Conservation (phyloP, 2,888 invertebrate species). For the Erynnis tages region DNA sequence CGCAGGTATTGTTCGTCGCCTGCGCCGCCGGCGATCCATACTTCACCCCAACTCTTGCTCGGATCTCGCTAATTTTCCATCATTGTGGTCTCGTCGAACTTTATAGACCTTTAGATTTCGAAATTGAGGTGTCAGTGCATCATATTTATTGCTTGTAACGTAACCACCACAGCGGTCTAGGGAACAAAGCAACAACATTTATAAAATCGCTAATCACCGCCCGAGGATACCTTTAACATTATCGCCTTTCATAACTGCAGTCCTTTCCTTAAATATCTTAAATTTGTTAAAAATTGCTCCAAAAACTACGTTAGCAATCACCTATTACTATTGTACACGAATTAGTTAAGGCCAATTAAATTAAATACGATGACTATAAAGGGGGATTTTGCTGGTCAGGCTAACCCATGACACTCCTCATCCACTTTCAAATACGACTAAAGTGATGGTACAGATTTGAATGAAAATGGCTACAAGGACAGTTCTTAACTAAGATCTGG, state of each 20-base stretch:
- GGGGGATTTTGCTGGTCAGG: too few species aligned
- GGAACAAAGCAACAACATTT: conserved; percentile 43
- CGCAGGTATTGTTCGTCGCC: conserved; percentile 56
- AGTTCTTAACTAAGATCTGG: too few species aligned
- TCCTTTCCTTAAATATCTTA: neutral
- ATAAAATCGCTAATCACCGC: conserved; percentile 59
- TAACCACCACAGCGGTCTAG: conserved; percentile 40
- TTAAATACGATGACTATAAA: too few species aligned
- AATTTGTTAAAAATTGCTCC: neutral
- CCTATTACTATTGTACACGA: too few species aligned
- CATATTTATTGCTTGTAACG: conserved; percentile 66
- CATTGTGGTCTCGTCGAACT: conserved; percentile 72
- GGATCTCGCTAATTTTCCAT: conserved; percentile 80
- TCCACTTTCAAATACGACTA: too few species aligned
- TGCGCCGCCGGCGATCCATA: conserved; percentile 70
- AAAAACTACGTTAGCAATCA: neutral
- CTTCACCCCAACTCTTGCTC: conserved; percentile 73
- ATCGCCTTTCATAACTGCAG: conserved; percentile 21
- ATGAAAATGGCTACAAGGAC: too few species aligned
- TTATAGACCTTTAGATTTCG: conserved; percentile 71
- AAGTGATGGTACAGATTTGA: too few species aligned
- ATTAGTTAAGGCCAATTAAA: too few species aligned
- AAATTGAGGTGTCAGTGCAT: conserved; percentile 76
- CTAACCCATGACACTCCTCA: too few species aligned
- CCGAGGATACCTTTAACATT: conserved; percentile 42